phyloP scores from a whole-genome alignment of 2,113 vertebrate genomes.

The Pterocles orientalis region DNA sequence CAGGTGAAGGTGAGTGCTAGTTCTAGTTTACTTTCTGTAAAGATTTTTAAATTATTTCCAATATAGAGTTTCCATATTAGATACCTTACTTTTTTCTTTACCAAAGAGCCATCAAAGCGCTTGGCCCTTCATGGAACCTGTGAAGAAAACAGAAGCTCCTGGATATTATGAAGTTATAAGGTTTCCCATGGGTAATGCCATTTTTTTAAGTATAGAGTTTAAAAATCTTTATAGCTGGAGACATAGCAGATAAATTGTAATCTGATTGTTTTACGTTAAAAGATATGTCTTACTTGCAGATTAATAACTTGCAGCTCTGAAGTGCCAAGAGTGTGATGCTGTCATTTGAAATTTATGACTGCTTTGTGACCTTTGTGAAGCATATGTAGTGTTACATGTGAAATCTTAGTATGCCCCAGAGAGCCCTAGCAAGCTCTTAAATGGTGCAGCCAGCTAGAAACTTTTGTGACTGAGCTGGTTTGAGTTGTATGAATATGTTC shows the following conservation, averaged over 20 bases:
- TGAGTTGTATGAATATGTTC: background rate
- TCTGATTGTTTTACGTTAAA: background rate
- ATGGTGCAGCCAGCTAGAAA: background rate
- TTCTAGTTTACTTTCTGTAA: background rate
- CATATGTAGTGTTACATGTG: background rate
- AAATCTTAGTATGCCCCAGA: background rate
- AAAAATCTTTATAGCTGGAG: slow-evolving; percentile 44
- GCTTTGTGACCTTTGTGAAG: slow-evolving; percentile 8
- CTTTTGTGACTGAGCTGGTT: background rate
- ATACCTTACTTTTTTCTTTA: slow-evolving; percentile 74
- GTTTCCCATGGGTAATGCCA: slow-evolving; percentile 96
- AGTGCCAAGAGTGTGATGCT: background rate
- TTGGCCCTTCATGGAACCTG: slow-evolving; percentile 99
- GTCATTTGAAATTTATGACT: background rate
- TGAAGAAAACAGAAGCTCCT: slow-evolving; percentile 98
- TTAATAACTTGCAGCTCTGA: background rate
- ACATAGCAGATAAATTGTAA: slow-evolving; percentile 20
- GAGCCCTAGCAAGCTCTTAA: background rate
- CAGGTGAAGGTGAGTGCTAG: slow-evolving; percentile 90
- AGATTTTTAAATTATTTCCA: slow-evolving; percentile 44
- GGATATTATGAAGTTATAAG: slow-evolving; percentile 99
- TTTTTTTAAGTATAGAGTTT: slow-evolving; percentile 73
- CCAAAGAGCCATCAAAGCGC: slow-evolving; percentile 95
- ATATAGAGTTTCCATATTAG: slow-evolving; percentile 68
- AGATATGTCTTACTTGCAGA: background rate